phyloP scores from a whole-genome alignment of 2,113 vertebrate species.

The Thomomys bottae region DNA sequence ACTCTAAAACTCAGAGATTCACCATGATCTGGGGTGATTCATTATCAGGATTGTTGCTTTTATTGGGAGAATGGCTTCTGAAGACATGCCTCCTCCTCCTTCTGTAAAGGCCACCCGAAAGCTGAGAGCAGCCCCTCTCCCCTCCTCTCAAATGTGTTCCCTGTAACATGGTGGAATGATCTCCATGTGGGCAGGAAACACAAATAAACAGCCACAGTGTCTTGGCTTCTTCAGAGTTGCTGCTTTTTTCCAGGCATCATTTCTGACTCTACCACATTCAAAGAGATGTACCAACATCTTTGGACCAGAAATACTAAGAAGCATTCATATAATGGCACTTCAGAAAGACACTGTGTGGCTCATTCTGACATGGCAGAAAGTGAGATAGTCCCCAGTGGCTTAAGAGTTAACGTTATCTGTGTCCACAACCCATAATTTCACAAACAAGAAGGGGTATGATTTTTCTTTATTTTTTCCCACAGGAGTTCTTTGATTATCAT shows the following conservation, averaged over 20 bases:
- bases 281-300: neutral
- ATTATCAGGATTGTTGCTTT: neutral
- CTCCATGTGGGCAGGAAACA: neutral
- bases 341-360: neutral
- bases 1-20: neutral
- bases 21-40: neutral
- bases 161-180: neutral
- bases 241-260: neutral
- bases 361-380: neutral
- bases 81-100: neutral
- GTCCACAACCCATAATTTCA: neutral
- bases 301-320: neutral
- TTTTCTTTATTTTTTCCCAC: slow-evolving; percentile 14
- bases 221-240: slow-evolving; percentile 2
- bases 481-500: neutral
- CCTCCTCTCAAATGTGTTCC: neutral
- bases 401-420: neutral
- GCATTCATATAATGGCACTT: neutral
- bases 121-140: neutral
- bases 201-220: neutral
- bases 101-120: neutral
- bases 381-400: neutral
- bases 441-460: neutral
- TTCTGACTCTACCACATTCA: neutral
- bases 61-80: neutral